A percentile compares a stretch with the other conserved stretches of the same genome.
These are phyloP conservation scores for Eonycteris spelaea DNA, from an alignment of 2,113 vertebrate species.

Conservation along the genomic window DNA sequence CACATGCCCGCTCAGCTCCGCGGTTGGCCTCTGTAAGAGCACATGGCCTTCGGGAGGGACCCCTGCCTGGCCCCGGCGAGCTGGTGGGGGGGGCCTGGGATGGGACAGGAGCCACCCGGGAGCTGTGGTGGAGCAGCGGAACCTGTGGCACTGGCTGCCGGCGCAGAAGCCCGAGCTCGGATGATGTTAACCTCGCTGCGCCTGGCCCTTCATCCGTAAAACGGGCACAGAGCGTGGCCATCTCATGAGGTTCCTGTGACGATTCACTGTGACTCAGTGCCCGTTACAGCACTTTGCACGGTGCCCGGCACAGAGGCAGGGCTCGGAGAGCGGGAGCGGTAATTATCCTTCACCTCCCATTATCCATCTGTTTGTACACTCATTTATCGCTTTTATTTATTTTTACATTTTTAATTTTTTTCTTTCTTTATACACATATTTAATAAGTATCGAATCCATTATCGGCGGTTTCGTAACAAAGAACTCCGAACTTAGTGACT, in stretches of 20 bases:
- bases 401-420: no score
- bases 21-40: neutral
- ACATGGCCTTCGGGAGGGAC: neutral
- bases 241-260: neutral
- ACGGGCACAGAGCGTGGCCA: neutral
- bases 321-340: neutral
- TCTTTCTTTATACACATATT: no score
- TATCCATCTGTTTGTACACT: neutral
- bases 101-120: neutral
- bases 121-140: accelerated
- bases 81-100: accelerated
- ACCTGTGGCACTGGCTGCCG: neutral
- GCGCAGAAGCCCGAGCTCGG: neutral
- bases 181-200: neutral
- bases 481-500: neutral
- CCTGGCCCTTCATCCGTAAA: neutral
- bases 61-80: neutral
- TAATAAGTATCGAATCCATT: neutral
- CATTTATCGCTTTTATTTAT: no score
- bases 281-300: no score
- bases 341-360: no score
- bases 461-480: neutral
- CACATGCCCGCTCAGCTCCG: neutral
- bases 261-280: accelerated
- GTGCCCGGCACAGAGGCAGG: neutral